Base-by-base conservation (phyloP, 2,797 vertebrate species). In the Coilia nasus region DNA sequence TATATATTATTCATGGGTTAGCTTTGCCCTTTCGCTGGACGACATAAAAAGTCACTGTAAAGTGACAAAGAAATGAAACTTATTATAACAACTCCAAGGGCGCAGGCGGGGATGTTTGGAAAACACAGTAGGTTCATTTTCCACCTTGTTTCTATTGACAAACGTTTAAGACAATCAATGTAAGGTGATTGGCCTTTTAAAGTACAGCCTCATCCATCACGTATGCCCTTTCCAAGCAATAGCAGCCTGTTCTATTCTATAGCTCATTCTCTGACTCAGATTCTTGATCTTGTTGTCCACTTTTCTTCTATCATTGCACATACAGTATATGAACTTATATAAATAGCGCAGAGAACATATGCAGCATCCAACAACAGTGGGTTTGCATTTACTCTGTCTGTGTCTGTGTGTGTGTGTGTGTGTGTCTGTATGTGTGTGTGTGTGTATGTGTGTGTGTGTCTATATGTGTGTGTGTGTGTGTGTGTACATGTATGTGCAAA, bases 1-100 rank as follows among this genome's bases (percentile, higher is more conserved):
- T 81, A 90, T 90, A 90, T 88, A 88, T 89, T 89, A 90, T 90
- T 90, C 88, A 90, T 85, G 71, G 84, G 83, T 25, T 85, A 86
- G 46, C 83, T 86, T 83, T 87, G 81, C 83, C 81, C 84, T 90
- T 89, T 86, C 31, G 31, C 6, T 1, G 71, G 35, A 19, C 10
- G 71, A 78, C 71, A 87, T 87, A 71, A 67, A 87, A 89, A 11
- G 82, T 81, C 87, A 89, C 83, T 85, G 56, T 87, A 78, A 89
- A 86, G 85, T 88, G 86, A 87, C 85, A 57, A 78, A 78, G 71
- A 44, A 78, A 78, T 78, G 31, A 83, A 89, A 82, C 86, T 87
- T 88, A 86, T 86, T 89, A 88, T 78, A 87, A 87, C 56, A 75
- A 87, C 82, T 85, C 75, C 89, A 89, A 89, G 89, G 88, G 83